Evolutionary conservation across 2,797 vertebrate species (phyloP).

Genomic region (Anguilla anguilla): DNA sequence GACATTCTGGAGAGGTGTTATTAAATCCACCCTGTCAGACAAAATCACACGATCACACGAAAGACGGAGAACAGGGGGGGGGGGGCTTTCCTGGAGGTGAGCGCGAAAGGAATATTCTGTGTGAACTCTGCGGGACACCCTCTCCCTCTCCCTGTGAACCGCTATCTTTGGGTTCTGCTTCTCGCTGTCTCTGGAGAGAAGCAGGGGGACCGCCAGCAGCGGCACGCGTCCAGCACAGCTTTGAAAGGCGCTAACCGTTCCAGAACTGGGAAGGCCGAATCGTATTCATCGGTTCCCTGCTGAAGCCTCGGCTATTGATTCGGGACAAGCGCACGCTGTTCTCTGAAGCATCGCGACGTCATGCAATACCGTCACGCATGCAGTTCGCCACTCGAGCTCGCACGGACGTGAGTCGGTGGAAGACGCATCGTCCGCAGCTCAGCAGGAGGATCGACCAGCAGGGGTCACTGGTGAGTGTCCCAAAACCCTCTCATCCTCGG

Average conservation of each 20-base stretch:
- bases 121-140: background rate
- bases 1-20: background rate
- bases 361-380: no score
- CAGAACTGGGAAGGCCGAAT: background rate
- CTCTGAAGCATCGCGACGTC: no score
- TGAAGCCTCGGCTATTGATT: background rate
- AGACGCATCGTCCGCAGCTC: background rate
- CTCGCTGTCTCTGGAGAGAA: background rate
- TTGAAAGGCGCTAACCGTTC: background rate
- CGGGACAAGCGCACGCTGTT: background rate
- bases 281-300: background rate
- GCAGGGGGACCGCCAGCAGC: background rate
- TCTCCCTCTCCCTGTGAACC: background rate
- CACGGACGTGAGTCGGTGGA: background rate
- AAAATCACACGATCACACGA: background rate
- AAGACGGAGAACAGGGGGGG: background rate
- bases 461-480: background rate
- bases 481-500: no score
- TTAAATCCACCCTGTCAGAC: background rate
- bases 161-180: background rate
- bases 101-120: background rate
- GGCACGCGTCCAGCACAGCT: background rate
- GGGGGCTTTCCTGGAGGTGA: background rate
- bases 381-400: background rate
- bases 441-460: background rate